A percentile compares a stretch with the other conserved stretches of the same genome.
Evolutionary conservation across 2,888 invertebrate genomes (phyloP).

Genomic region (Mesorhabditis sp.): DNA sequence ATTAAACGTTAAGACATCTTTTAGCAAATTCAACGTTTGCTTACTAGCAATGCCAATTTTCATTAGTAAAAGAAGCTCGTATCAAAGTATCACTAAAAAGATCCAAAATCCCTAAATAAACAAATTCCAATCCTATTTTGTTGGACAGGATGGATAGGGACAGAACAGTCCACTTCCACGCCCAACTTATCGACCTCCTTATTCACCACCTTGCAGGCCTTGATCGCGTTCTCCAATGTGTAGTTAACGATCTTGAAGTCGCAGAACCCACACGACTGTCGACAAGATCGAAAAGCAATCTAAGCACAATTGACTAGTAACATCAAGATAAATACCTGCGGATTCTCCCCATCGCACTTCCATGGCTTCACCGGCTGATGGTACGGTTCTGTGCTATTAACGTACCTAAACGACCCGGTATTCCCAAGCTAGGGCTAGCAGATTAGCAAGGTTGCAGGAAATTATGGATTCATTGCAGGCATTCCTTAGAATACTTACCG

Average conservation of each 20-base stretch:
- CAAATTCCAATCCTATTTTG: no score
- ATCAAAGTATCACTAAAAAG: no score
- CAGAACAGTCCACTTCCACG: no score
- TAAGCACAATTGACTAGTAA: conserved; percentile 8
- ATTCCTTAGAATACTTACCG: conserved; percentile 21
- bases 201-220: conserved; percentile 23
- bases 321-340: conserved; percentile 10
- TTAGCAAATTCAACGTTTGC: no score
- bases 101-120: no score
- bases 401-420: conserved; percentile 27
- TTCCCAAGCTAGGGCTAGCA: neutral
- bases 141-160: no score
- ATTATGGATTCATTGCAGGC: neutral
- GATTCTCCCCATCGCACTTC: conserved; percentile 45
- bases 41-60: no score
- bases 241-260: conserved; percentile 43
- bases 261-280: conserved; percentile 45
- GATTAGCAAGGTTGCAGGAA: neutral
- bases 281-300: conserved; percentile 44
- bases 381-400: conserved; percentile 46
- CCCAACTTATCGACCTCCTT: neutral
- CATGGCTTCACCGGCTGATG: conserved; percentile 32
- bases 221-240: conserved; percentile 40
- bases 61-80: no score
- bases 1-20: no score